These are phyloP conservation scores for Dolichomitus sp. DNA, from an alignment of 2,888 invertebrate species.

Conservation along the genomic window DNA sequence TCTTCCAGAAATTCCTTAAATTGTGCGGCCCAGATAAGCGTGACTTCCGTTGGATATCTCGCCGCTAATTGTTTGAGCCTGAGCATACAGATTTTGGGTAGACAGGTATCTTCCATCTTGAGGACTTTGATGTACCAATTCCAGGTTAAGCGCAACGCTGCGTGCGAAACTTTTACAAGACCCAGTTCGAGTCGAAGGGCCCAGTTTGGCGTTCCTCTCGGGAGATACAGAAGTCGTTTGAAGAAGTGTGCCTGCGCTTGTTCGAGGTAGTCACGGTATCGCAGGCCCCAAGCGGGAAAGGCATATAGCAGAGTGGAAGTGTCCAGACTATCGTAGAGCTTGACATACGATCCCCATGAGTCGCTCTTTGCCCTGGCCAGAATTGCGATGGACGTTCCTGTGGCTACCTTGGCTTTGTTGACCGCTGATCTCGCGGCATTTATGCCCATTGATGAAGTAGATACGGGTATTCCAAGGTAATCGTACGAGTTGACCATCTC, in stretches of 20 bases:
- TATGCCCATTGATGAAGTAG: conserved; percentile 30
- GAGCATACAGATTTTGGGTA: conserved; percentile 20
- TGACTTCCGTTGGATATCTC: conserved; percentile 16
- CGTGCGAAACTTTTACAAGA: conserved; percentile 3
- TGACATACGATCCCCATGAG: conserved; percentile 22
- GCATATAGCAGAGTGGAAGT: conserved; percentile 51
- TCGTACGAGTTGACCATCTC: conserved; percentile 57
- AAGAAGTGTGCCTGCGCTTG: conserved; percentile 44
- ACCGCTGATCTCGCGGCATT: conserved; percentile 19
- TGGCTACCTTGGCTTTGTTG: conserved; percentile 34
- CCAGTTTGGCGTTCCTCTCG: conserved; percentile 27
- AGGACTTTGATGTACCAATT: conserved; percentile 42
- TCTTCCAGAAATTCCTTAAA: too few species aligned
- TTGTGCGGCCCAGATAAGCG: too few species aligned
- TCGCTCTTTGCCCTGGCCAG: conserved; percentile 33
- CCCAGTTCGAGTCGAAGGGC: conserved; percentile 38
- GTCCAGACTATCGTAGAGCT: conserved; percentile 29
- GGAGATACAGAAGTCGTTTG: conserved; percentile 32
- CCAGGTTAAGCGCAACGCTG: conserved; percentile 13
- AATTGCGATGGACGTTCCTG: conserved; percentile 15
- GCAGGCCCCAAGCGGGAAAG: conserved; percentile 52
- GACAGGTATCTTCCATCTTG: conserved; percentile 21
- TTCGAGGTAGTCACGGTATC: conserved; percentile 51
- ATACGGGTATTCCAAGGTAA: conserved; percentile 43
- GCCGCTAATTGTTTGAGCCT: conserved; percentile 7